These are phyloP conservation scores for Rhynchophorus ferrugineus DNA, from an alignment of 1,140 invertebrate genomes.

Conservation along the genomic window DNA sequence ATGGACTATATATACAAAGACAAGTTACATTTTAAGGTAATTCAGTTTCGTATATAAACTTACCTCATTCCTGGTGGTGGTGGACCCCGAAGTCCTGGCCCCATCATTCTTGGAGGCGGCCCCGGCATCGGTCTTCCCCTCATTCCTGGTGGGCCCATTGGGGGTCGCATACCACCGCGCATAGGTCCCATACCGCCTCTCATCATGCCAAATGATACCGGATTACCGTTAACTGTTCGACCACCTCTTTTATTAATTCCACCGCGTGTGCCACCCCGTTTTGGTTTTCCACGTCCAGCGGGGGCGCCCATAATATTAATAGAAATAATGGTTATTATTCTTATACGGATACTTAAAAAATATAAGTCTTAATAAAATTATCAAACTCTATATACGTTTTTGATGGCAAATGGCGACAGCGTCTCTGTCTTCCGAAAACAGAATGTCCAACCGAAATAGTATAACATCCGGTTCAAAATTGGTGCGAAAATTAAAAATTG, in stretches of 20 bases:
- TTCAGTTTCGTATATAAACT: not conserved
- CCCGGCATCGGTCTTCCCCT: conserved; percentile 10
- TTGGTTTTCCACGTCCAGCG: conserved; percentile 13
- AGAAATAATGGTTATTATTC: not conserved
- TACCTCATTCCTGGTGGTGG: conserved; percentile 27
- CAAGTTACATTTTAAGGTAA: too few relatives aligned
- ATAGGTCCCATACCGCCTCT: conserved; percentile 22
- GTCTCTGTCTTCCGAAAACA: not conserved
- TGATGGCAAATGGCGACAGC: too few relatives aligned
- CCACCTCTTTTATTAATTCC: conserved; percentile 23
- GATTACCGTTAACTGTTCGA: conserved; percentile 23
- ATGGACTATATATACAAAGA: too few relatives aligned
- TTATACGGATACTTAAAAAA: too few relatives aligned
- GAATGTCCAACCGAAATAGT: too few relatives aligned
- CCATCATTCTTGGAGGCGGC: conserved; percentile 27
- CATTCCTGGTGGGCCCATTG: conserved; percentile 20
- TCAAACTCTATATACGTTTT: too few relatives aligned
- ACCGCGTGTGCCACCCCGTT: conserved; percentile 26
- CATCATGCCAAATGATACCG: conserved; percentile 21
- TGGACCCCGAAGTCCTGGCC: conserved; percentile 25
- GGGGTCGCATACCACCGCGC: conserved; percentile 21
- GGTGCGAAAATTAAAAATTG: too few relatives aligned
- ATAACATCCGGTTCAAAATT: too few relatives aligned
- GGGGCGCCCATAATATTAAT: conserved; percentile 13
- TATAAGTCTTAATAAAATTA: too few relatives aligned